Base-by-base conservation (phyloP, 2,888 invertebrate species). In the Nectonema munidae region DNA sequence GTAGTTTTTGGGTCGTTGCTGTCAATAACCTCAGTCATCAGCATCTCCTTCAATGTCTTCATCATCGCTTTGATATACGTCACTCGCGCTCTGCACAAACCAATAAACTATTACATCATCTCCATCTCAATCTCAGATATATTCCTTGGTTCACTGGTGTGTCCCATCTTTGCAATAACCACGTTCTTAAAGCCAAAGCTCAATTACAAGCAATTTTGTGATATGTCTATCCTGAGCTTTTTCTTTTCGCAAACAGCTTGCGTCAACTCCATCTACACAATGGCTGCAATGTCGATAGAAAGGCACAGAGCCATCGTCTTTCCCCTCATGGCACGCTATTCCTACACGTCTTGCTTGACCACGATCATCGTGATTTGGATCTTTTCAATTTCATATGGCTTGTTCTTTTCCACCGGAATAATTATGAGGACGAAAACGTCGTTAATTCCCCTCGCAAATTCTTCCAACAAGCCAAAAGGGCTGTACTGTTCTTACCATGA, bases 201-300 rank as follows among this genome's bases (percentile, higher is more conserved):
- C 6, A 14, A 11, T 16, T 16, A n/a, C 6, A 11, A 6, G 6
- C 6, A 5, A 19, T 18, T 14, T 5, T 34, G 35, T 14, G 6
- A 5, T 11, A 19, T 34, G 11, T 11, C 6, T 5, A 18, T 34
- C 6, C 19, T 34, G 4, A 34, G 20, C 19, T 18, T 34, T 19
- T 18, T 19, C 19, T 15, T 34, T 5, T 18, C 35, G 9, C 19
- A 34, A 19, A 34, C 20, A 18, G 35, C 35, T 5, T 34, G 35
- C 35, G 4, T 34, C 6, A 34, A 34, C 15, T 19, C 19, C 35
- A 34, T 34, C 6, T 34, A 34, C 19, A 34, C 35, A 9, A 34
- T 34, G 35, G 35, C 20, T 6, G 35, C 35, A 5, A 11, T 34
- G 6, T 18, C 35, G 6, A 20, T 20, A 11, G 35, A 34, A 34